Evolutionary conservation across 2,113 vertebrate genomes (phyloP).

Genomic region (Antechinus flavipes): DNA sequence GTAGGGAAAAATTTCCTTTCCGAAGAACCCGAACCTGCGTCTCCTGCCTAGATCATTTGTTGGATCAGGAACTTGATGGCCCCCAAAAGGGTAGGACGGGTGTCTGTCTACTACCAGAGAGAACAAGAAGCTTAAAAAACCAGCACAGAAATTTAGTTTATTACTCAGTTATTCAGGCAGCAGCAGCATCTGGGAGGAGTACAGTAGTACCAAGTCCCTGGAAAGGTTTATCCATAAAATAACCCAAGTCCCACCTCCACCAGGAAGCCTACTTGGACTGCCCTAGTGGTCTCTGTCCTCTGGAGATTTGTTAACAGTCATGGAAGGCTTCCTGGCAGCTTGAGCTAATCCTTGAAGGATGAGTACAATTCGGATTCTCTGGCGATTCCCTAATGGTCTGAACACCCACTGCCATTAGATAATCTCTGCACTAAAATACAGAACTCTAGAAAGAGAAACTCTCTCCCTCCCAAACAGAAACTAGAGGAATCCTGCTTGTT

Average conservation of each 20-base stretch:
- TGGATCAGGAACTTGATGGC: conserved; percentile 69
- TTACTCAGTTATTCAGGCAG: not conserved
- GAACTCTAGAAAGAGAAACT: conserved; percentile 6
- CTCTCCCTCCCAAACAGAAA: conserved; percentile 52
- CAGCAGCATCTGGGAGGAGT: not conserved
- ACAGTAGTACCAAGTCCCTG: not conserved
- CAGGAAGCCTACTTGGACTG: not conserved
- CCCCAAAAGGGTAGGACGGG: conserved; percentile 68
- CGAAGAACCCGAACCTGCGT: conserved; percentile 76
- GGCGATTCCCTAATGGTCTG: not conserved
- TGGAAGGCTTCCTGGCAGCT: not conserved
- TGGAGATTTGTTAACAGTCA: not conserved
- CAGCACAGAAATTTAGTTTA: conserved; percentile 60
- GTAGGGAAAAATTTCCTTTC: conserved; percentile 79
- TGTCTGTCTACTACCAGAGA: conserved; percentile 60
- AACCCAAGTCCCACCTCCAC: not conserved
- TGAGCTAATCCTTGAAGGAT: not conserved
- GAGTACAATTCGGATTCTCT: not conserved
- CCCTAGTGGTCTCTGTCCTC: not conserved
- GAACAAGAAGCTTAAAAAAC: conserved; percentile 59
- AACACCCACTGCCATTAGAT: not conserved
- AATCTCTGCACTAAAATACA: not conserved
- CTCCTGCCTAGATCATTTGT: conserved; percentile 75
- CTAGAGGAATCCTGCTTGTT: conserved; percentile 43
- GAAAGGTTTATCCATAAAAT: not conserved